Conservation (phyloP, 1,140 invertebrate genomes). For the Batillaria attramentaria region DNA sequence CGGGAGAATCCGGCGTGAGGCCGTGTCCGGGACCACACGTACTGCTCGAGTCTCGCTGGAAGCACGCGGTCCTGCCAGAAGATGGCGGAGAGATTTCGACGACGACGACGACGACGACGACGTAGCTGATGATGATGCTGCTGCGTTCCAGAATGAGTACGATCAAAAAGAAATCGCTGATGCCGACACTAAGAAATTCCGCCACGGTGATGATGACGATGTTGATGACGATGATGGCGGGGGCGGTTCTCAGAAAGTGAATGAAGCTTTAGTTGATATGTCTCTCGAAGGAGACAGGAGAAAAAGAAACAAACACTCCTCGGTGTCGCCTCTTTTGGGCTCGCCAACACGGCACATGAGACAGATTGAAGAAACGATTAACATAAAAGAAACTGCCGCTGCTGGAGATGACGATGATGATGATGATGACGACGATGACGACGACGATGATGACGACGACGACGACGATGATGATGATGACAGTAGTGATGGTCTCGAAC, state of each 20-base stretch:
- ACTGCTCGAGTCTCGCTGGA: not conserved
- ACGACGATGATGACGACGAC: not conserved
- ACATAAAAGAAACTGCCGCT: not conserved
- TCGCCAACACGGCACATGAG: not conserved
- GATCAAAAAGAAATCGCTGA: not conserved
- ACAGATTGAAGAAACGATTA: not conserved
- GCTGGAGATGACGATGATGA: not conserved
- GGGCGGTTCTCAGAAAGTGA: not conserved
- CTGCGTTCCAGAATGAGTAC: not conserved
- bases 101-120: too few relatives aligned
- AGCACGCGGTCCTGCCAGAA: not conserved
- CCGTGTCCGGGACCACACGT: not conserved
- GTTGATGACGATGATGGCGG: not conserved
- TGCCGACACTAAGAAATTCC: not conserved
- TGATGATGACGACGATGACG: not conserved
- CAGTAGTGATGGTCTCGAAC: too few relatives aligned
- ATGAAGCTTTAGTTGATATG: not conserved
- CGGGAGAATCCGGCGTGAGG: not conserved
- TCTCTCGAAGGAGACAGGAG: not conserved
- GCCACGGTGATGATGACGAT: not conserved
- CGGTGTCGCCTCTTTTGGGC: not conserved
- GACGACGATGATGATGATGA: too few relatives aligned
- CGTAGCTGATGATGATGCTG: not conserved
- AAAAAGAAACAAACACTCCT: not conserved
- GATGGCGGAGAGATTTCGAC: not conserved